Evolutionary conservation across 2,797 vertebrate genomes (phyloP), one percentile per base, ranked within the genome.

Genomic region (Vultur gryphus): DNA sequence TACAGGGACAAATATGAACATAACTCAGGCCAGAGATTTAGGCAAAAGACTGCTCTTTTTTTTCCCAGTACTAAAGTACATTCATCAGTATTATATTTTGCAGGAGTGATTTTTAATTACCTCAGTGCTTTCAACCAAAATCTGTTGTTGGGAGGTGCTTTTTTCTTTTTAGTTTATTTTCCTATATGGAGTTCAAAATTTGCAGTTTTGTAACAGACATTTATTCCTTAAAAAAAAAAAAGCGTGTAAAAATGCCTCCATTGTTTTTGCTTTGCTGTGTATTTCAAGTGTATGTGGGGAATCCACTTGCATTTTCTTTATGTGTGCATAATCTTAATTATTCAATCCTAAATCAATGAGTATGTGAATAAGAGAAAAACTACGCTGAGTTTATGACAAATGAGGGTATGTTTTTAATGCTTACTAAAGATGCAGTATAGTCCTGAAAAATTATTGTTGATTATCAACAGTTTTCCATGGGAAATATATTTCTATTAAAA

Each of bases 241-340:
- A 3, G 1, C 7, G 7, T 37, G 5, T 46, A 46, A 31, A 84
- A 70, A 46, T 26, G 1, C 3, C 1, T 62, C 2, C 2, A 0
- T 52, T 7, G 6, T 5, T 41, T 41, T 41, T 51, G 3, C 17
- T 77, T 73, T 65, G 11, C 21, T 65, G 8, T 48, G 4, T 66
- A 29, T 76, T 77, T 73, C 41, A 77, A 69, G 7, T n/a, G 7
- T 58, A 31, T 58, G 6, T 20, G 6, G 4, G 8, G 4, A 87
- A 82, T 37, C 72, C 11, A 35, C 3, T 41, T n/a, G 13, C 6
- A 16, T 54, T 54, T 84, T 54, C 24, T 51, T 62, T 51, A 51
- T 33, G 7, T 77, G 37, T n/a, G 3, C 8, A 39, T 55, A 26
- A 16, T 71, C 16, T 6, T 35, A 59, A 71, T 51, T 83, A 66